phyloP scores from a whole-genome alignment of 2,113 vertebrate species.

The Equus quagga region DNA sequence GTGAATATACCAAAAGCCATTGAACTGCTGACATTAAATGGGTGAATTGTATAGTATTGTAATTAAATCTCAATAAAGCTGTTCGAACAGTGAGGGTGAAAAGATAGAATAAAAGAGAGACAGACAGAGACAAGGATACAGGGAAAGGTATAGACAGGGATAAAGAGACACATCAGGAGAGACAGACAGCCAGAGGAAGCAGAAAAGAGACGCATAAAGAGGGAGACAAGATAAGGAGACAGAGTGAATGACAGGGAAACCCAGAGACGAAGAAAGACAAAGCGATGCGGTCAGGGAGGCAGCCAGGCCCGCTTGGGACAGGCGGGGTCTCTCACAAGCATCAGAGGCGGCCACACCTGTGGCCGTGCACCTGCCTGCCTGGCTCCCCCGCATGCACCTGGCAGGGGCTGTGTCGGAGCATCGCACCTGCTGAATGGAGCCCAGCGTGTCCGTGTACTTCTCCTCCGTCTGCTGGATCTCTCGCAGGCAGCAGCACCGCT shows the following conservation, averaged over 20 bases:
- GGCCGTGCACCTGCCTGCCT: not conserved
- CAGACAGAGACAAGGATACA: not conserved
- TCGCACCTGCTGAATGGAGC: slow-evolving; percentile 93
- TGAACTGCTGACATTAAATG: not conserved
- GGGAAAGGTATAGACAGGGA: no score
- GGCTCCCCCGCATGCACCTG: not conserved
- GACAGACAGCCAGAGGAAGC: not conserved
- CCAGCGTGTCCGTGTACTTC: slow-evolving; percentile 93
- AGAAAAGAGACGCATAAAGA: no score
- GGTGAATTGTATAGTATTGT: not conserved
- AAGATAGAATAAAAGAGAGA: not conserved
- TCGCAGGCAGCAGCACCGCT: slow-evolving; percentile 93
- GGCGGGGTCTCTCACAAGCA: not conserved
- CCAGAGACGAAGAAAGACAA: not conserved
- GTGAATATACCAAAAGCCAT: not conserved
- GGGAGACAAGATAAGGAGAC: not conserved
- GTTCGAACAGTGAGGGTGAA: not conserved
- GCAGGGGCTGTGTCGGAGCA: accelerated
- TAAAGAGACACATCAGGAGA: not conserved
- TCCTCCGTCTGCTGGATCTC: slow-evolving; percentile 95
- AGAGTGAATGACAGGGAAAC: not conserved
- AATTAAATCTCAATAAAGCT: not conserved
- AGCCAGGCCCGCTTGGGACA: not conserved
- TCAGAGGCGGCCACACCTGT: not conserved
- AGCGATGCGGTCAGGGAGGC: no score